Evolutionary conservation across 2,888 invertebrate genomes (phyloP).

Genomic region (Apotomis turbidana): DNA sequence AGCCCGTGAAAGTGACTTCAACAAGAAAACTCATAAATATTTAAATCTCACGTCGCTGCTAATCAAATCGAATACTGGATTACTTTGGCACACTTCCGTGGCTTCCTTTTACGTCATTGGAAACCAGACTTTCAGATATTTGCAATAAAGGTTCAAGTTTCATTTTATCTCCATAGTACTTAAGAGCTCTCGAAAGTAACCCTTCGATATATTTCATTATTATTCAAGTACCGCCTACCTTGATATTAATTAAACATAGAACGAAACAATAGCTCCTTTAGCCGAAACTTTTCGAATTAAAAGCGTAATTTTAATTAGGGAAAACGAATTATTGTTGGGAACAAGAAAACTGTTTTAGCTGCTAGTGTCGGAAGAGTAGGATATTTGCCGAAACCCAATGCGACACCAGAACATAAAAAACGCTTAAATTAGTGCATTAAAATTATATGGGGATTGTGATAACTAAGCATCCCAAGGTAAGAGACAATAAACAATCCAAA

Average conservation of each 20-base stretch:
- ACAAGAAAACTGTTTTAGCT: slow-evolving; percentile 66
- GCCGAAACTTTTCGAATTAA: slow-evolving; percentile 63
- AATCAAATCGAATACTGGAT: slow-evolving; percentile 26
- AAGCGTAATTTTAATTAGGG: slow-evolving; percentile 67
- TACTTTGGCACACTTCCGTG: background rate
- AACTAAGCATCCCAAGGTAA: too few species aligned
- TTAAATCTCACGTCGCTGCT: slow-evolving; percentile 20
- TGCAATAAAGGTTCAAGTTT: background rate
- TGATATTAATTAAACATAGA: slow-evolving; percentile 63
- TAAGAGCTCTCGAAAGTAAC: background rate
- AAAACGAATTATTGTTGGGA: slow-evolving; percentile 67
- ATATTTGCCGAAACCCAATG: slow-evolving; percentile 6
- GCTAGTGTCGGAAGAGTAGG: background rate
- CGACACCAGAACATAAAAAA: too few species aligned
- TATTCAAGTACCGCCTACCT: slow-evolving; percentile 25
- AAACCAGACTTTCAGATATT: background rate
- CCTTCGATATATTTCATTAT: slow-evolving; percentile 5
- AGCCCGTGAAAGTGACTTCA: background rate
- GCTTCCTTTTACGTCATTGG: background rate
- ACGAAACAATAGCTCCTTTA: slow-evolving; percentile 57
- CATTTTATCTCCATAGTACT: background rate
- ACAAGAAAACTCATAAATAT: slow-evolving; percentile 28
- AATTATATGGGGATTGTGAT: too few species aligned
- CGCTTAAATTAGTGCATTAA: too few species aligned
- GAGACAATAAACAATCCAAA: too few species aligned